Evolutionary conservation across 2,888 invertebrate genomes (phyloP).

Genomic region (Archaeoteleia sp.): DNA sequence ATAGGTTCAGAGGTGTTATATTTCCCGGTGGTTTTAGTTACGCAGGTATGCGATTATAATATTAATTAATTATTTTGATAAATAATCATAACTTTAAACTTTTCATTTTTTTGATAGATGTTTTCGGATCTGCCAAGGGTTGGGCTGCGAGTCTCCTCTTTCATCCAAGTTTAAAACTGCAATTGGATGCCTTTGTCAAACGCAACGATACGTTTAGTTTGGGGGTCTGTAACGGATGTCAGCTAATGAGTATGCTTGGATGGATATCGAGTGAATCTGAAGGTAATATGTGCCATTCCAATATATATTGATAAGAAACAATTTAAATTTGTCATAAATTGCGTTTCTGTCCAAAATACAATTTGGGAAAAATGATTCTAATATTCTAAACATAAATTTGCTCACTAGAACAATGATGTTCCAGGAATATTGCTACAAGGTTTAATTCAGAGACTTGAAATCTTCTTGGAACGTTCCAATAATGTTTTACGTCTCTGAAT

Average conservation of each 20-base stretch:
- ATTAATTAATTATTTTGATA: constrained; percentile 5
- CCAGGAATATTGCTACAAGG: too few species aligned
- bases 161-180: constrained; percentile 83
- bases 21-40: constrained; percentile 99
- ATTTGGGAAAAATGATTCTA: too few species aligned
- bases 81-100: constrained; percentile 5
- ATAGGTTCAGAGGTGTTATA: constrained; percentile 89
- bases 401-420: too few species aligned
- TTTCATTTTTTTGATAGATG: constrained; percentile 79
- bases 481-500: too few species aligned
- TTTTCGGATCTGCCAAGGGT: constrained; percentile 97
- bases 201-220: constrained; percentile 92
- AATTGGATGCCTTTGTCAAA: constrained; percentile 84
- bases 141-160: constrained; percentile 96
- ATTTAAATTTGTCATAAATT: too few species aligned
- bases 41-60: constrained; percentile 81
- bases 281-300: constrained; percentile 24
- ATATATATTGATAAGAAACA: constrained; percentile 1
- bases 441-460: too few species aligned
- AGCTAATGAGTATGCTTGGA: constrained; percentile 94
- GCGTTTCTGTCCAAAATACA: too few species aligned
- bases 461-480: too few species aligned
- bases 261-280: constrained; percentile 82
- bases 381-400: too few species aligned
- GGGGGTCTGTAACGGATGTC: constrained; percentile 99